Base-by-base conservation (phyloP, 2,797 vertebrate genomes). In the Scolopax rusticola region DNA sequence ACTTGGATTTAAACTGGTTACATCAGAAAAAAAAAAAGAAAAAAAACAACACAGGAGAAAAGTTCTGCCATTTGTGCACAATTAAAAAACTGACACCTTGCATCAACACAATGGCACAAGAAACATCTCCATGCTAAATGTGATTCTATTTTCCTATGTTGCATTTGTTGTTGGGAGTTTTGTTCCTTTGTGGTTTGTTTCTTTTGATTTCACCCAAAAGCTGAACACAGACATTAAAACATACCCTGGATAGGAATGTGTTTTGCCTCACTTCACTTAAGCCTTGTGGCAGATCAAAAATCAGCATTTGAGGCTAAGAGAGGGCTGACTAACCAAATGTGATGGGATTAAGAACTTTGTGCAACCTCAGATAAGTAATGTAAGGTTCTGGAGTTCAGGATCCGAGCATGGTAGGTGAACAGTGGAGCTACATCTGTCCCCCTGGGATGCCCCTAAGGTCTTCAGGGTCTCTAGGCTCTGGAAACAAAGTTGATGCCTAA, bases 1-100 rank as follows among this genome's bases (percentile, higher is more conserved):
- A 96, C 94, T 96, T 96, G 93, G 90, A 97, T 97, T 97, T 98
- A 98, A 98, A 98, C 97, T 97, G 94, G 95, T 97, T 98, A 93
- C 83, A 90, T 89, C 95, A 87, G 84, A 60, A 84, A 95, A 95
- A 94, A 84, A 38, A 33, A 69, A 38, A 33, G 67, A 85, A 95
- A 95, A 93, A 17, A 17, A 41, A 41, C 19, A 45, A 45, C 11
- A 20, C 45, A 84, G 50, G 67, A 95, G 71, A 76, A 79, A 93
- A 96, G 75, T 94, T 96, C 82, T 97, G 84, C 82, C 94, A 96
- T 93, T 97, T 92, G 85, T 89, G 75, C 63, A 94, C 45, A 89
- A 96, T 96, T 96, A 87, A 96, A 93, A 93, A 93, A 83, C 64
- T 64, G 91, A 95, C 97, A 97, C 91, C 89, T 96, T 97, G 76